A percentile compares a stretch with the other conserved stretches of the same genome.
Evolutionary conservation across 2,113 vertebrate genomes (phyloP).

Genomic region (Aptenodytes patagonicus): DNA sequence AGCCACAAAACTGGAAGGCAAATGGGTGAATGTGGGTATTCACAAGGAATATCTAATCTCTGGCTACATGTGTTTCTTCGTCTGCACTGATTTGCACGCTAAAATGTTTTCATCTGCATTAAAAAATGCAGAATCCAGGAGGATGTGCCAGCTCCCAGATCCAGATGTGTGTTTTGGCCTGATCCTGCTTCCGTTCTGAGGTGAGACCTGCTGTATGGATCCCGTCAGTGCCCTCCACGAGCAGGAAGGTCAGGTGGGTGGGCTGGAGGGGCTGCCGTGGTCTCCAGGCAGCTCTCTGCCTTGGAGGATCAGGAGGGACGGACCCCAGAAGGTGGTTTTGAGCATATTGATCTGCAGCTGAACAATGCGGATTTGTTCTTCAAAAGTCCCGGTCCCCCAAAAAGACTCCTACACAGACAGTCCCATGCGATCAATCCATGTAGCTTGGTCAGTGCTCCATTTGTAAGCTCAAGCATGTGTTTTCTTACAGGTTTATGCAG

Average conservation of each 20-base stretch:
- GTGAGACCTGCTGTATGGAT: background rate
- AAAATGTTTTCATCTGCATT: background rate
- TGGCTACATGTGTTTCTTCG: background rate
- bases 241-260: background rate
- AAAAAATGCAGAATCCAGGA: background rate
- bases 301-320: background rate
- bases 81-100: background rate
- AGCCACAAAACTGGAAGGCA: background rate
- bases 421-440: background rate
- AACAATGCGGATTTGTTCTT: background rate
- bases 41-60: background rate
- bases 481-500: background rate
- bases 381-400: background rate
- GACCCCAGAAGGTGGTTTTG: background rate
- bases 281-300: background rate
- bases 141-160: background rate
- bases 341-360: background rate
- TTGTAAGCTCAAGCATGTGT: background rate
- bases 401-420: background rate
- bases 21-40: background rate
- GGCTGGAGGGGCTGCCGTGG: background rate
- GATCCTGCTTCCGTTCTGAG: background rate
- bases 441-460: background rate
- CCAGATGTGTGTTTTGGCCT: background rate
- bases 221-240: accelerated